Percentiles rank a stretch among this genome's conserved stretches.
Conservation (phyloP, 2,888 invertebrate genomes). For the Ditylenchus weischeri region DNA sequence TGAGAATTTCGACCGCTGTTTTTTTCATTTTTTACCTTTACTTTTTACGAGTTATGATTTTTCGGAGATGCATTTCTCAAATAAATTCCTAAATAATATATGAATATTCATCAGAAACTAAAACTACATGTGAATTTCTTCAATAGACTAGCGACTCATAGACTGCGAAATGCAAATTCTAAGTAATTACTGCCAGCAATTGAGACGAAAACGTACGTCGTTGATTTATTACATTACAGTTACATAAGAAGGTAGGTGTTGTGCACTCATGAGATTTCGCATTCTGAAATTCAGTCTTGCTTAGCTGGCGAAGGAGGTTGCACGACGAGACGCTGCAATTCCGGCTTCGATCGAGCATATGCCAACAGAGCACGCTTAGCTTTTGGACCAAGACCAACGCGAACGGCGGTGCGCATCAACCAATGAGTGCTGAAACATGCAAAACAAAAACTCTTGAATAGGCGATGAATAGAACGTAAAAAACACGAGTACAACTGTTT, state of each 20-base stretch:
- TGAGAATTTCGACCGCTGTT: too few relatives aligned
- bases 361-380: slow-evolving; percentile 37
- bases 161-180: background rate
- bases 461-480: background rate
- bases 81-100: too few relatives aligned
- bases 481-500: background rate
- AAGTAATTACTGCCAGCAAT: background rate
- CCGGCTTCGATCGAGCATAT: slow-evolving; percentile 39
- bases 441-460: background rate
- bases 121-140: too few relatives aligned
- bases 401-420: slow-evolving; percentile 42
- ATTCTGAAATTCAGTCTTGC: too few relatives aligned
- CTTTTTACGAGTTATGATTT: too few relatives aligned
- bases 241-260: too few relatives aligned
- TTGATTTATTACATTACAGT: too few relatives aligned
- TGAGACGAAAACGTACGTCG: background rate
- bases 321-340: slow-evolving; percentile 25
- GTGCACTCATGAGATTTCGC: too few relatives aligned
- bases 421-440: slow-evolving; percentile 38
- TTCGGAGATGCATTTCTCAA: too few relatives aligned
- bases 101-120: too few relatives aligned
- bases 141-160: too few relatives aligned
- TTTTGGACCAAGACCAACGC: slow-evolving; percentile 40
- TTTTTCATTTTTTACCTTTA: too few relatives aligned
- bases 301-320: background rate